phyloP scores from a whole-genome alignment of 2,888 invertebrate species.

The Lasioglossum vierecki region DNA sequence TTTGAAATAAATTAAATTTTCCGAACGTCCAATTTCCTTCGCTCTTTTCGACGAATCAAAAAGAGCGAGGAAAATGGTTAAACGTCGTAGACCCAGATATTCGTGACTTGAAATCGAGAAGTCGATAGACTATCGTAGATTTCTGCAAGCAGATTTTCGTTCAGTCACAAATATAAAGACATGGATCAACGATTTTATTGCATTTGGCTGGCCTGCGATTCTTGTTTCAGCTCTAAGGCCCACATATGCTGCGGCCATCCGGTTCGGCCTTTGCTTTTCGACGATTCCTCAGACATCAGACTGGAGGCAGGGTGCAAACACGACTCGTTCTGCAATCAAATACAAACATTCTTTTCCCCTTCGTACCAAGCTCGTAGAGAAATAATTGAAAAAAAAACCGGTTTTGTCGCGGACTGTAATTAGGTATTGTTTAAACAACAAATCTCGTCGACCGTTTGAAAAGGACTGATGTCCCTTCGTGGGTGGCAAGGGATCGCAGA shows the following conservation, averaged over 20 bases:
- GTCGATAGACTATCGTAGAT: not conserved
- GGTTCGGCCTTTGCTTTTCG: conserved; percentile 92
- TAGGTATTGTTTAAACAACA: not conserved
- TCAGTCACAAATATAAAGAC: conserved; percentile 31
- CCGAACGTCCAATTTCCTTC: not conserved
- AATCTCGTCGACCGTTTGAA: conserved; percentile 1
- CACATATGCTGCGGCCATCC: conserved; percentile 99
- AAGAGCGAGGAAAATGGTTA: not conserved
- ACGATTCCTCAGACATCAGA: conserved; percentile 76
- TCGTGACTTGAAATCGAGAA: not conserved
- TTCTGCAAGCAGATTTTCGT: not conserved
- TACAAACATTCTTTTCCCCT: not conserved
- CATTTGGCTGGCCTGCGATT: conserved; percentile 82
- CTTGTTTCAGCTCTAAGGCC: conserved; percentile 93
- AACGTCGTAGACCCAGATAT: not conserved
- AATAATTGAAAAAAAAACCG: not conserved
- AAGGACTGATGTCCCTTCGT: conserved; percentile 29
- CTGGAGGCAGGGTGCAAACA: conserved; percentile 74
- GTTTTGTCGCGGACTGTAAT: not conserved
- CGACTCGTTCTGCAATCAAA: conserved; percentile 78
- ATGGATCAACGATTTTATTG: conserved; percentile 63
- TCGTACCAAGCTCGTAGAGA: not conserved
- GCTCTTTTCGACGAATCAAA: not conserved
- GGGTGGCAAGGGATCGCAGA: conserved; percentile 48
- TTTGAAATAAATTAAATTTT: conserved; percentile 36